Evolutionary conservation across 2,113 vertebrate species (phyloP).

Genomic region (Chaenogobius annularis): DNA sequence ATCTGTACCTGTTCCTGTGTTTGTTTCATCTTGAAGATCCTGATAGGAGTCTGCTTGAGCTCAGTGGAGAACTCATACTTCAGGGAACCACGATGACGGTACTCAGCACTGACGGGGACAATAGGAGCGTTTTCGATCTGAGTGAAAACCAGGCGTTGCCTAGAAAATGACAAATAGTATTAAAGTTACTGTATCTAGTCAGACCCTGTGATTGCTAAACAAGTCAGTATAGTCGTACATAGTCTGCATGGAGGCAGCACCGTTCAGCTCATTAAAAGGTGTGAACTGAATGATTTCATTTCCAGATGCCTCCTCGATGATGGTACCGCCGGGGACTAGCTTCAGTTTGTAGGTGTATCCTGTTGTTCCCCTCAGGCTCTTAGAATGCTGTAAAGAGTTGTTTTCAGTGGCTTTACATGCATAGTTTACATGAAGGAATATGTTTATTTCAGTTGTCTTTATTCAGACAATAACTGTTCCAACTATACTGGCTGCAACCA

Average conservation of each 20-base stretch:
- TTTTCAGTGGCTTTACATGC: neutral
- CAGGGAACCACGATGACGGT: conserved; percentile 68
- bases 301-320: conserved; percentile 76
- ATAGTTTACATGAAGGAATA: neutral
- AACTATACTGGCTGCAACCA: no score
- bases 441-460: no score
- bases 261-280: conserved; percentile 72
- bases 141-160: conserved; percentile 74
- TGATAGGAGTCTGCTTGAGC: conserved; percentile 74
- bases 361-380: conserved; percentile 74
- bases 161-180: conserved; percentile 40
- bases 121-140: conserved; percentile 57
- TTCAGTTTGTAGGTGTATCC: conserved; percentile 80
- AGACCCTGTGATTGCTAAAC: neutral
- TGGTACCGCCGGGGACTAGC: conserved; percentile 38
- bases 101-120: conserved; percentile 28
- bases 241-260: conserved; percentile 77
- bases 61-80: conserved; percentile 73
- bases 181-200: conserved; percentile 2
- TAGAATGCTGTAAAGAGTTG: conserved; percentile 64
- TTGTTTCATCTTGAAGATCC: conserved; percentile 70
- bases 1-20: conserved; percentile 56
- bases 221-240: conserved; percentile 63
- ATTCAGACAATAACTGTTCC: no score
- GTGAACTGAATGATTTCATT: conserved; percentile 80